These are phyloP conservation scores for Tetragnatha montana DNA, from an alignment of 2,888 invertebrate species.

Conservation along the genomic window DNA sequence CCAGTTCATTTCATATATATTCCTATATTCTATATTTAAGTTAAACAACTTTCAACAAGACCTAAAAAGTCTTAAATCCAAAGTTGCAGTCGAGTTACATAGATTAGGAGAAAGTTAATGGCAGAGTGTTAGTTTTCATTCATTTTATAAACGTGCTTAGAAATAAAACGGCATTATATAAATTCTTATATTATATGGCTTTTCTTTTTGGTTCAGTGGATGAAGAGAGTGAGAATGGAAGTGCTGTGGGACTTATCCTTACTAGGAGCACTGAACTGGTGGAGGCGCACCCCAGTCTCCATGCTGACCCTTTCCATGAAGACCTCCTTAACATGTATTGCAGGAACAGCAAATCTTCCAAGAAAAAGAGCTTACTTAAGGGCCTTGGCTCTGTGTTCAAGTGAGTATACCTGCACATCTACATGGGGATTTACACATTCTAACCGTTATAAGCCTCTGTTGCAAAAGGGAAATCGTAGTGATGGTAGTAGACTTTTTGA, in stretches of 20 bases:
- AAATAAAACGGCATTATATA: neutral
- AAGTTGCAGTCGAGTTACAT: too few species aligned
- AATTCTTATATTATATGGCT: neutral
- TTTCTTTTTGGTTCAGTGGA: constrained; percentile 77
- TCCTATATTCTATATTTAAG: too few species aligned
- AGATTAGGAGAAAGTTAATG: too few species aligned
- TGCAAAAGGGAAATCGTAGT: too few species aligned
- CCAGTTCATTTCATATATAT: too few species aligned
- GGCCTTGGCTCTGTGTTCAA: constrained; percentile 87
- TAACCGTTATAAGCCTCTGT: too few species aligned
- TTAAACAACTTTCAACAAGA: too few species aligned
- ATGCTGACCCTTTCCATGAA: constrained; percentile 48
- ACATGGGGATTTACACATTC: neutral
- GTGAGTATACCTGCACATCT: constrained; percentile 76
- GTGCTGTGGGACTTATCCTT: constrained; percentile 73
- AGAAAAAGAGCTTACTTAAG: constrained; percentile 83
- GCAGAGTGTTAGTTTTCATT: neutral
- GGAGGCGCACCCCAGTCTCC: constrained; percentile 9
- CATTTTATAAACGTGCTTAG: neutral
- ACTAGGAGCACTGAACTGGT: constrained; percentile 36
- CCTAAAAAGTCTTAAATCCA: too few species aligned
- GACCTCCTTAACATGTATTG: constrained; percentile 51
- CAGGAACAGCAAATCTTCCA: constrained; percentile 72
- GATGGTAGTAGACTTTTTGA: too few species aligned
- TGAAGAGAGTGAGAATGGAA: constrained; percentile 77